Conservation (phyloP, 2,113 vertebrate species). For the Laticauda colubrina region DNA sequence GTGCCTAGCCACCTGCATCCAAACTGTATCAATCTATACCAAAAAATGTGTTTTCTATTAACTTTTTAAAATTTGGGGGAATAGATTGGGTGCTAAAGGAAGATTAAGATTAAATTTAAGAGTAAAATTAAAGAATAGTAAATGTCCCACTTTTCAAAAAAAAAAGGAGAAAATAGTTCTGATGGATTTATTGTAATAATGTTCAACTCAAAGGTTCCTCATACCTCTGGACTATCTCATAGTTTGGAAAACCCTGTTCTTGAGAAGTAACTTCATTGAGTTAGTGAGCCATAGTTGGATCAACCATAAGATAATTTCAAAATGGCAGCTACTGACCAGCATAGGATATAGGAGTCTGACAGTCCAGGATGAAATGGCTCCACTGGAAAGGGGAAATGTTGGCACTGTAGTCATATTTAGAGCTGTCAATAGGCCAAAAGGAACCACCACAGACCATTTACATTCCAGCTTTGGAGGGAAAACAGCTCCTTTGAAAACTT, state of each 20-base stretch:
- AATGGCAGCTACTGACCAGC: background rate
- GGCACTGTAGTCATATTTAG: background rate
- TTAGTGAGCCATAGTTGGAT: background rate
- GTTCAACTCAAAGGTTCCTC: background rate
- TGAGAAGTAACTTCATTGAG: background rate
- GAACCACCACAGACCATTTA: background rate
- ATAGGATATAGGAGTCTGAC: background rate
- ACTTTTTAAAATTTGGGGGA: background rate
- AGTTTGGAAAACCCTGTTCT: too few relatives aligned
- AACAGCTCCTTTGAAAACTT: background rate
- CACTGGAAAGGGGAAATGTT: background rate
- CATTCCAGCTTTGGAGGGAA: background rate
- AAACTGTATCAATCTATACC: background rate
- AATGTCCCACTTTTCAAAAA: background rate
- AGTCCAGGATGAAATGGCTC: background rate
- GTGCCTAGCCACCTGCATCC: background rate
- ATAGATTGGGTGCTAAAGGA: background rate
- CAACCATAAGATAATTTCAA: background rate
- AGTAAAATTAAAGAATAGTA: background rate
- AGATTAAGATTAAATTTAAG: too few relatives aligned
- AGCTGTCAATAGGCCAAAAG: background rate
- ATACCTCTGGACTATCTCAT: too few relatives aligned
- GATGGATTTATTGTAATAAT: background rate
- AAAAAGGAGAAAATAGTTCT: background rate
- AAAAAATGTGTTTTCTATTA: background rate